These are phyloP conservation scores for Microchirus variegatus DNA, from an alignment of 2,797 vertebrate species.

Conservation along the genomic window DNA sequence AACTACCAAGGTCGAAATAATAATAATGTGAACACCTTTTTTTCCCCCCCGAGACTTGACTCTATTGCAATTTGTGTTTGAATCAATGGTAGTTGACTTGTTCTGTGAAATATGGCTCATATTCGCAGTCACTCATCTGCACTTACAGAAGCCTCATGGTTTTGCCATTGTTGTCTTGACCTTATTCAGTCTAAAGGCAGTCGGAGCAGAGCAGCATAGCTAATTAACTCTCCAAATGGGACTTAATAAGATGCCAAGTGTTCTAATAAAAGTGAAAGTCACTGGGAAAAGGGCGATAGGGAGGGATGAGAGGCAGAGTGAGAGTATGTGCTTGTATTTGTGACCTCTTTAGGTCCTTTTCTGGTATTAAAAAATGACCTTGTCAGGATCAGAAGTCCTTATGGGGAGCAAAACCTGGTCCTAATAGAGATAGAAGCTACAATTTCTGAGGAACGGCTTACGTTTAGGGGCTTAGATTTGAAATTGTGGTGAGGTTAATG, in stretches of 20 bases:
- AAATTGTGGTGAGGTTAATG: no score
- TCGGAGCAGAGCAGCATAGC: constrained; percentile 60
- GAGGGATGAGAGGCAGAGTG: constrained; percentile 33
- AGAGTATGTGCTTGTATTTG: background rate
- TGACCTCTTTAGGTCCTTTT: constrained; percentile 12
- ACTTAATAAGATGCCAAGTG: constrained; percentile 77
- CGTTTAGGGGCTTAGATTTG: no score
- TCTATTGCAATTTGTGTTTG: no score
- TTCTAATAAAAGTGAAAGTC: constrained; percentile 79
- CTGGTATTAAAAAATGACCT: background rate
- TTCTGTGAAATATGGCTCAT: no score
- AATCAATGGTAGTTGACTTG: no score
- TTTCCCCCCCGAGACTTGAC: no score
- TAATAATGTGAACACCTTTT: no score
- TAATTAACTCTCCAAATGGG: constrained; percentile 71
- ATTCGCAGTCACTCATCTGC: constrained; percentile 16
- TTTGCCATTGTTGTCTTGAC: constrained; percentile 69
- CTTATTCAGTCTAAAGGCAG: constrained; percentile 56
- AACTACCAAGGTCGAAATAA: no score
- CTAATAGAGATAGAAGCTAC: no score
- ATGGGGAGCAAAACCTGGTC: no score
- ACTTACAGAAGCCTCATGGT: constrained; percentile 54
- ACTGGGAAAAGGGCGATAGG: constrained; percentile 50
- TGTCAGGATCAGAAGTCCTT: no score
- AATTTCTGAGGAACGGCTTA: no score